A percentile compares a stretch with the other conserved stretches of the same genome.
These are phyloP conservation scores for Eulithis prunata DNA, from an alignment of 2,888 invertebrate species.

Conservation along the genomic window DNA sequence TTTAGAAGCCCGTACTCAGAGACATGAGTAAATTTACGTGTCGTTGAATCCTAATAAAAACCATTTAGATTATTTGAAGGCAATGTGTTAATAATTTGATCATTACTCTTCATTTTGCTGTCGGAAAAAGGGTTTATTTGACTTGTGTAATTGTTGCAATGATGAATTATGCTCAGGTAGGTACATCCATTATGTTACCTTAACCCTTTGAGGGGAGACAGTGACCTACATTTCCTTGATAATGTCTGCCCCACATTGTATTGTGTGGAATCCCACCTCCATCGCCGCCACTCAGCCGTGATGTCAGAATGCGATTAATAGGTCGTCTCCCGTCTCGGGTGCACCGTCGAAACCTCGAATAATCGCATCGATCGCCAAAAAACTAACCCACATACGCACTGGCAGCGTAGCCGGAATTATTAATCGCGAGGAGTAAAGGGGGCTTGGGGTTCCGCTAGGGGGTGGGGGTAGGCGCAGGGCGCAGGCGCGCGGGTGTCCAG, in stretches of 20 bases:
- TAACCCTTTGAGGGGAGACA: conserved; percentile 42
- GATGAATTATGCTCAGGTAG: conserved; percentile 22
- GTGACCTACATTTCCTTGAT: conserved; percentile 43
- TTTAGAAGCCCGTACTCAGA: too few relatives aligned
- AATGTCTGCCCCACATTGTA: conserved; percentile 42
- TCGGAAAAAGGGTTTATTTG: conserved; percentile 10
- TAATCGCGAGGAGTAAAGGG: conserved; percentile 78
- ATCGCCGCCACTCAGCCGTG: conserved; percentile 54
- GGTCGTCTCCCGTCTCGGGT: conserved; percentile 70
- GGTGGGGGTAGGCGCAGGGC: conserved; percentile 48
- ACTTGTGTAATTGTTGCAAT: conserved; percentile 16
- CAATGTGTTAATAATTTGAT: neutral
- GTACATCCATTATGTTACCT: conserved; percentile 33
- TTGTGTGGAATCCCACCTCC: conserved; percentile 42
- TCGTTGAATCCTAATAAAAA: too few relatives aligned
- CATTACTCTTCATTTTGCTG: neutral
- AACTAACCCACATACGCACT: conserved; percentile 84
- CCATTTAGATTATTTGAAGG: too few relatives aligned
- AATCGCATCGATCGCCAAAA: conserved; percentile 84
- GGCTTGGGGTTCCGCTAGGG: conserved; percentile 48
- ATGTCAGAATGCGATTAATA: conserved; percentile 71
- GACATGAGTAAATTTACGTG: too few relatives aligned
- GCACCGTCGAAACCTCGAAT: conserved; percentile 78
- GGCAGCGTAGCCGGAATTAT: conserved; percentile 84
- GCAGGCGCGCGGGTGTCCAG: conserved; percentile 71